Evolutionary conservation across 2,113 vertebrate genomes (phyloP), one percentile per base, ranked within the genome.

Genomic region (Crotophaga sulcirostris): DNA sequence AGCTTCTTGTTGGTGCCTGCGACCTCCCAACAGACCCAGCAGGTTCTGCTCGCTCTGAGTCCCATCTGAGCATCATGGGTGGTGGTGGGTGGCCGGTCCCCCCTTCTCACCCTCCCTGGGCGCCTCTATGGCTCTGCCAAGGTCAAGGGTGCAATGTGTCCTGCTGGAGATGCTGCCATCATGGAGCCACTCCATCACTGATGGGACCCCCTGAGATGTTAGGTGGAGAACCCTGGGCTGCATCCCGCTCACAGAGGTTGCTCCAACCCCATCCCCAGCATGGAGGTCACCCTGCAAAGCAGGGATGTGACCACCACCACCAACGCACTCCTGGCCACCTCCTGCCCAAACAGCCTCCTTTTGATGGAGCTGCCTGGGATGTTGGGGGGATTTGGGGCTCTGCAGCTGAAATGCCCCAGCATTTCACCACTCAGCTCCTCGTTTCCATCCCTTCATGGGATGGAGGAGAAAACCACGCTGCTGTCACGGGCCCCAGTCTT

Each of bases 121-220:
- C 28, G 13, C 40, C 40, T 42, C 40, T 13, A 42, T 13, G 13
- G 40, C 40, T 42, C 40, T 42, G 40, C 40, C 40, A 42, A 42
- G 40, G 13, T 42, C 38, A 4, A 21, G 59, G 31, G 11, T 29
- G 66, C 33, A 15, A 26, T 5, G 3, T 12, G 2, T 55, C 40
- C 56, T 36, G 9, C 29, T 6, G 2, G 75, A 68, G 74, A 20
- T 34, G 52, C 44, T 84, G 59, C 52, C 63, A 4, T 6, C 70
- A n/a, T 1, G 2, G 67, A 3, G 34, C 8, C 0, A 0, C 47
- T 4, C 0, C 1, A 36, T 31, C 13, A 49, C 31, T 3, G 23
- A 2, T 4, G 42, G 55, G 70, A 33, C 62, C 21, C 7, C 29
- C 31, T 0, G 0, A 66, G 45, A 1, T 52, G 56, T 20, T n/a